Percentiles rank a stretch among this genome's conserved stretches.
Conservation (phyloP, 2,113 vertebrate genomes). For the Eidolon helvum region DNA sequence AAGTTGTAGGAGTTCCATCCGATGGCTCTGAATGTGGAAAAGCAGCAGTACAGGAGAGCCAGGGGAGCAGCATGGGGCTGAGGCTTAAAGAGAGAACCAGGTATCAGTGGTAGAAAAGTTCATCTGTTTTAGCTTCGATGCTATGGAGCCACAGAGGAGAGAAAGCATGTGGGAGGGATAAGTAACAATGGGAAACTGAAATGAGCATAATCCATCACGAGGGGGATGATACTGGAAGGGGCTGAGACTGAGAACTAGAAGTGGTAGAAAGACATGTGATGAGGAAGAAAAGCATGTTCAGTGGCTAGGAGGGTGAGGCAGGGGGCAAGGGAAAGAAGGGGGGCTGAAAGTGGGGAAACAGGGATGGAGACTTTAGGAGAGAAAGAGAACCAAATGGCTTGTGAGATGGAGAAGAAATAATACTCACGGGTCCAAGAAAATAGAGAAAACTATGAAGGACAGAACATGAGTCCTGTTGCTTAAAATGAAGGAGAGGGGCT, state of each 20-base stretch:
- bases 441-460: not conserved
- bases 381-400: not conserved
- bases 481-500: not conserved
- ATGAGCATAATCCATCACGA: not conserved
- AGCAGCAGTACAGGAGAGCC: not conserved
- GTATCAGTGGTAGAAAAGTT: not conserved
- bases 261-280: rapidly evolving
- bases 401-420: not conserved
- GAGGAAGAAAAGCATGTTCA: not conserved
- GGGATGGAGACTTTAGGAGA: not conserved
- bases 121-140: not conserved
- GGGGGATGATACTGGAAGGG: not conserved
- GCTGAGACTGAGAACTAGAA: not conserved
- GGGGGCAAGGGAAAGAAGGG: rapidly evolving
- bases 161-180: not conserved
- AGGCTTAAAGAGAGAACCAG: too few species aligned
- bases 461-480: not conserved
- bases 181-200: not conserved
- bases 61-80: not conserved
- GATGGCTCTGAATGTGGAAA: not conserved
- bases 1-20: too few species aligned
- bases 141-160: not conserved
- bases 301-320: not conserved
- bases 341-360: too few species aligned
- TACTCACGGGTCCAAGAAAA: not conserved